Conservation (phyloP, 1,140 invertebrate species). For the Drosophila kohkoa region DNA sequence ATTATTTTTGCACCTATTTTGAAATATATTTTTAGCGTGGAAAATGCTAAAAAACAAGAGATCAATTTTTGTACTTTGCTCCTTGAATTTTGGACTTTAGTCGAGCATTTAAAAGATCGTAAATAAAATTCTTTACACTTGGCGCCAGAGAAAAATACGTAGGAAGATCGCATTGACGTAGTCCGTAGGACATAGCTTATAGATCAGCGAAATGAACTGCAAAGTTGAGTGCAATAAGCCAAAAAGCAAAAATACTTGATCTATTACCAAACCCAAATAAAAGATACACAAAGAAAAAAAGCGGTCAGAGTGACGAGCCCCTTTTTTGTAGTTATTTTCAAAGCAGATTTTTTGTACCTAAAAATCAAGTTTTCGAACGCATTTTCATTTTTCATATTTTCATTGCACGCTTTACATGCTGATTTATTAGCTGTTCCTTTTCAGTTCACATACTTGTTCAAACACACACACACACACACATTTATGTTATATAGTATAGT, state of each 20-base stretch:
- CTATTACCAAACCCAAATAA: neutral
- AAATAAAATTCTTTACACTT: conserved; percentile 67
- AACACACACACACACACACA: neutral
- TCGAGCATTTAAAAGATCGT: conserved; percentile 29
- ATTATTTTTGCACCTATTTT: neutral
- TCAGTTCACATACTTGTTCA: conserved; percentile 16
- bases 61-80: conserved; percentile 47
- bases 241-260: neutral
- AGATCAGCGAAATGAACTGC: conserved; percentile 7
- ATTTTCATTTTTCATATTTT: conserved; percentile 20
- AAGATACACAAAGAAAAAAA: neutral
- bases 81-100: conserved; percentile 62
- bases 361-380: conserved; percentile 4
- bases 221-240: no score
- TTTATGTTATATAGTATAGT: neutral
- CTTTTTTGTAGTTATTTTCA: conserved; percentile 13
- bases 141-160: conserved; percentile 37
- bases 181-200: conserved; percentile 26
- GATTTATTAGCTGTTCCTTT: conserved; percentile 55
- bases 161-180: conserved; percentile 52
- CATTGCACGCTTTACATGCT: conserved; percentile 23
- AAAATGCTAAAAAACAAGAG: conserved; percentile 16
- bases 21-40: neutral
- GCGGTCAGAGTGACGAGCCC: conserved; percentile 25
- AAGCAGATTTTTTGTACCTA: neutral